Evolutionary conservation across 64 coral and sea anemone species (phyloP).

Genomic region (Stylophora pistillata): DNA sequence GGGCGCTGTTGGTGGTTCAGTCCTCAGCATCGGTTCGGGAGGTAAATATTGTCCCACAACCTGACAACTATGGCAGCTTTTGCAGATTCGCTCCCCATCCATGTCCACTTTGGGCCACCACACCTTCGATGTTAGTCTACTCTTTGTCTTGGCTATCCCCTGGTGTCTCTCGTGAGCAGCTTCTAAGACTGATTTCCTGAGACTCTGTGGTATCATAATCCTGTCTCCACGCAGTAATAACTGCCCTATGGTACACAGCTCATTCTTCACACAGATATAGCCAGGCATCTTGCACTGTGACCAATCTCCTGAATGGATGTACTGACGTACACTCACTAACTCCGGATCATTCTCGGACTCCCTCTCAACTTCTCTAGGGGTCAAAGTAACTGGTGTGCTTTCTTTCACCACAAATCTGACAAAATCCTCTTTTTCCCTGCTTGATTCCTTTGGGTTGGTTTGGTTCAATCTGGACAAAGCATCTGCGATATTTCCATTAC

Average conservation of each 20-base stretch:
- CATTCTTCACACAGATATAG: slow-evolving; percentile 18
- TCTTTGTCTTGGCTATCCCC: slow-evolving; percentile 20
- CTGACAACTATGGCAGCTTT: slow-evolving; percentile 1
- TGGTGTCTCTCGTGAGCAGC: slow-evolving; percentile 35
- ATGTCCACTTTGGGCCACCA: slow-evolving; percentile 5
- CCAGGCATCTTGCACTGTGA: not conserved
- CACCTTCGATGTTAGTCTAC: not conserved
- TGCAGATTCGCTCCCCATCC: not conserved
- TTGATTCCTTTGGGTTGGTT: not conserved
- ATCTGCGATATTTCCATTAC: slow-evolving; percentile 36
- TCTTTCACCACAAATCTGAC: slow-evolving; percentile 13
- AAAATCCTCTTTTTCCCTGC: not conserved
- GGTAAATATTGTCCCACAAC: not conserved
- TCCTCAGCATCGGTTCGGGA: not conserved
- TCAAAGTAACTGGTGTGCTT: slow-evolving; percentile 36
- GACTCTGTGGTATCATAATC: slow-evolving; percentile 11
- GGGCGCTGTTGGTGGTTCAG: not conserved
- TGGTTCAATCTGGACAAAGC: not conserved
- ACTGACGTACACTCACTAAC: slow-evolving; percentile 9
- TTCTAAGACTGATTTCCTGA: slow-evolving; percentile 1
- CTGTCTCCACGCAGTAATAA: not conserved
- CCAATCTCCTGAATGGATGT: slow-evolving; percentile 45
- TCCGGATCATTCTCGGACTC: slow-evolving; percentile 54
- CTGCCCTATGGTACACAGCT: slow-evolving; percentile 15
- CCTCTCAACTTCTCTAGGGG: slow-evolving; percentile 33